Evolutionary conservation across 2,888 invertebrate species (phyloP).

Genomic region (Reticulitermes lucifugus): DNA sequence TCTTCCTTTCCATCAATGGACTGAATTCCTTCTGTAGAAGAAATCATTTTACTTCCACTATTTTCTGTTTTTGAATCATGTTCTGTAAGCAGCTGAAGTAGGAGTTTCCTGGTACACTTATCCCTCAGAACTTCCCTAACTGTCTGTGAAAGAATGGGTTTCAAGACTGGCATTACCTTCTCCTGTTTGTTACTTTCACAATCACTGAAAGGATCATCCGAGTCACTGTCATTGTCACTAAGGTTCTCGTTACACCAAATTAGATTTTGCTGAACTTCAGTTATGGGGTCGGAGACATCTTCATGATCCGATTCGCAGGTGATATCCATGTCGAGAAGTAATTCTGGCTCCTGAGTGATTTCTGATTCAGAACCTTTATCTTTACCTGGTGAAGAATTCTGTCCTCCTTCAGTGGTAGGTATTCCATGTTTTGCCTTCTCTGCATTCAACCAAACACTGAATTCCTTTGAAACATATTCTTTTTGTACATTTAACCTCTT

Average conservation of each 20-base stretch:
- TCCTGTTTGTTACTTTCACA: neutral
- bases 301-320: slow-evolving; percentile 35
- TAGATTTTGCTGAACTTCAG: neutral
- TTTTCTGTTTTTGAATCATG: neutral
- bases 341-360: neutral
- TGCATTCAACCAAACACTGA: neutral
- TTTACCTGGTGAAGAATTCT: neutral
- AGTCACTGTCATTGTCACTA: neutral
- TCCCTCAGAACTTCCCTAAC: slow-evolving; percentile 13
- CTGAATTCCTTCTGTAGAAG: neutral
- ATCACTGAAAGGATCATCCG: slow-evolving; percentile 8
- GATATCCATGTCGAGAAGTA: slow-evolving; percentile 33
- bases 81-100: neutral
- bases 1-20: neutral
- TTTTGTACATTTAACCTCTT: neutral
- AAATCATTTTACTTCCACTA: no score
- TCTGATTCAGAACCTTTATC: neutral
- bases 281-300: no score
- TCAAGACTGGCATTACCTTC: neutral
- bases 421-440: neutral
- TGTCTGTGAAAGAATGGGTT: neutral
- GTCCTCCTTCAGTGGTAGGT: neutral
- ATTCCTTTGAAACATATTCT: neutral
- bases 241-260: neutral
- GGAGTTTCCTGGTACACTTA: neutral